Evolutionary conservation across 2,888 invertebrate species (phyloP).

Genomic region (Acleris cristana): DNA sequence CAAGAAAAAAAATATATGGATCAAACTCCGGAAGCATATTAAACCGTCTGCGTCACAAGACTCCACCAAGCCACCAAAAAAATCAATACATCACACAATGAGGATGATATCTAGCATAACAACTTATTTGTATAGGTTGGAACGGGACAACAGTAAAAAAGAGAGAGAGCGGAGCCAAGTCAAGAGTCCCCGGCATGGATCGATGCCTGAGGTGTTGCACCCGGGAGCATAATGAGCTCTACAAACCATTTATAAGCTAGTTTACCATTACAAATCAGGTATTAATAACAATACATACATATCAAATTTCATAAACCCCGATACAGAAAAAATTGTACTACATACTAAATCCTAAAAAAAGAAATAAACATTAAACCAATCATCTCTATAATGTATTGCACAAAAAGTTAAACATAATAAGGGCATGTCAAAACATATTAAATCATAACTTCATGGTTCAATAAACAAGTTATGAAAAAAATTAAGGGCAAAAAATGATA

Average conservation of each 20-base stretch:
- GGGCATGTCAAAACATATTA: slow-evolving; percentile 81
- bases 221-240: slow-evolving; percentile 43
- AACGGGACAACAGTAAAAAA: slow-evolving; percentile 69
- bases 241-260: slow-evolving; percentile 45
- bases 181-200: slow-evolving; percentile 81
- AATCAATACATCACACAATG: slow-evolving; percentile 80
- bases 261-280: slow-evolving; percentile 49
- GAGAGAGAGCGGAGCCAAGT: slow-evolving; percentile 69
- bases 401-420: slow-evolving; percentile 57
- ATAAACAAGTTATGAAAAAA: slow-evolving; percentile 66
- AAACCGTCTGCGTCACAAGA: slow-evolving; percentile 46
- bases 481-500: slow-evolving; percentile 63
- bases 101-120: slow-evolving; percentile 64
- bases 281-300: slow-evolving; percentile 49
- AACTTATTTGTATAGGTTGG: slow-evolving; percentile 64
- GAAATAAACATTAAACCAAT: slow-evolving; percentile 40
- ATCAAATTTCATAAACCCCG: slow-evolving; percentile 62
- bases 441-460: slow-evolving; percentile 80
- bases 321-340: slow-evolving; percentile 38
- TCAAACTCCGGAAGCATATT: slow-evolving; percentile 42
- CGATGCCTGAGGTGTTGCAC: slow-evolving; percentile 56
- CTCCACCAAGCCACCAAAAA: slow-evolving; percentile 62
- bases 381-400: slow-evolving; percentile 42
- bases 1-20: background rate
- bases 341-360: slow-evolving; percentile 32